Evolutionary conservation across 1,140 invertebrate species (phyloP).

Genomic region (Sarcophaga bullata): DNA sequence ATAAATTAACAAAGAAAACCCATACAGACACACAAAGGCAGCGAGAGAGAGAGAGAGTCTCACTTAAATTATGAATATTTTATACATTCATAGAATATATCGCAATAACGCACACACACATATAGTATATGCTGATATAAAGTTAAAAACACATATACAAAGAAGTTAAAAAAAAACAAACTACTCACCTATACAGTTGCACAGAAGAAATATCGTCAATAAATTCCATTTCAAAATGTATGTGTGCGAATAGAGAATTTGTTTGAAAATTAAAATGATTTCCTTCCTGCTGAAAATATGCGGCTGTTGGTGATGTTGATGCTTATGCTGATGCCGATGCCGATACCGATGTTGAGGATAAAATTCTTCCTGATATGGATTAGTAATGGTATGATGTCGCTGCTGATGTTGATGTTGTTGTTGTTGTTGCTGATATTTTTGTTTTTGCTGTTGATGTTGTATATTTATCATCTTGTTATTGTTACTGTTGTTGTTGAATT

Average conservation of each 20-base stretch:
- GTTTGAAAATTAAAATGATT: slow-evolving; percentile 25
- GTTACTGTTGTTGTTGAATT: slow-evolving; percentile 22
- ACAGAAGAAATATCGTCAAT: slow-evolving; percentile 50
- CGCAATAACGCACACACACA: too few species aligned
- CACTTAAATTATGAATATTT: too few species aligned
- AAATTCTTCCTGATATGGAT: slow-evolving; percentile 1
- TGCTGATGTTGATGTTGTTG: slow-evolving; percentile 30
- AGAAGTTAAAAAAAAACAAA: not conserved
- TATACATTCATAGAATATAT: too few species aligned
- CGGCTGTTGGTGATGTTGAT: not conserved
- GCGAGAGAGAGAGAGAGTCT: too few species aligned
- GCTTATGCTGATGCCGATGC: not conserved
- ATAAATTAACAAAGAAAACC: not conserved
- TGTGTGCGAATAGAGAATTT: slow-evolving; percentile 16
- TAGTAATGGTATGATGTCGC: not conserved
- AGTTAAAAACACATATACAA: not conserved
- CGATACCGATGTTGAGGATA: not conserved
- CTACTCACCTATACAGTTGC: slow-evolving; percentile 62
- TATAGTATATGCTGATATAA: too few species aligned
- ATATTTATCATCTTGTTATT: slow-evolving; percentile 37
- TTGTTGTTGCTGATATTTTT: slow-evolving; percentile 31
- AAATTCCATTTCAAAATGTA: slow-evolving; percentile 50
- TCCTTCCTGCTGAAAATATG: slow-evolving; percentile 15
- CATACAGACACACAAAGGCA: not conserved
- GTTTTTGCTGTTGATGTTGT: slow-evolving; percentile 29